Base-by-base conservation (phyloP, 2,888 invertebrate species). In the Keiferia lycopersicella region DNA sequence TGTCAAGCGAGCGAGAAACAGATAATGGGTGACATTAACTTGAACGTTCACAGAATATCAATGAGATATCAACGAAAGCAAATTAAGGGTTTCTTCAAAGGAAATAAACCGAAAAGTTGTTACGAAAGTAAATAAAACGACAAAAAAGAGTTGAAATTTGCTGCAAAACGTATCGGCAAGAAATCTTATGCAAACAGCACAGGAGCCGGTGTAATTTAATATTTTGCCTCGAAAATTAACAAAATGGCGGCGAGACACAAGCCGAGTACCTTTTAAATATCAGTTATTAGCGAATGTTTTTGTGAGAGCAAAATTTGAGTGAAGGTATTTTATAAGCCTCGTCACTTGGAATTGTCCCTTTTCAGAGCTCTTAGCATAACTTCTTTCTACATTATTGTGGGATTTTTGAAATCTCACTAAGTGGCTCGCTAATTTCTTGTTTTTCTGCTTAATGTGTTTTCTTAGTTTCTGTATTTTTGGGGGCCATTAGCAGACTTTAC, bases 201-300 rank as follows among this genome's bases (percentile, higher is more conserved):
- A 41, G 39, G 14, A 50, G 30, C 18, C 26, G 34, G 48, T 22
- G 65, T 63, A 63, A 65, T 65, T 65, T 65, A 59, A 71, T 70
- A 67, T 72, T 74, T 73, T 66, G 63, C 22, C 64, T 67, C 58
- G 58, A 67, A 72, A 72, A 72, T 74, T 71, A 72, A 66, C 68
- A 70, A 76, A 75, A 71, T 63, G 62, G 41, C 64, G 61, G 39
- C 64, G 67, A 16, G 68, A 65, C 67, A 65, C 64, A 58, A 60
- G 64, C 66, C 38, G 62, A 65, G 72, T 72, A 70, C 66, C 71
- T 68, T 75, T 73, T 70, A 70, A 79, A 81, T 75, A 75, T 69
- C 66, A 71, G 75, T 80, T 81, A 82, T 82, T 81, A 83, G 72
- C 71, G 73, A 65, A 79, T 77, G 72, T 78, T 78, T 78, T 69